A percentile compares a stretch with the other conserved stretches of the same genome.
Evolutionary conservation across 2,113 vertebrate species (phyloP).

Genomic region (Pipa parva): DNA sequence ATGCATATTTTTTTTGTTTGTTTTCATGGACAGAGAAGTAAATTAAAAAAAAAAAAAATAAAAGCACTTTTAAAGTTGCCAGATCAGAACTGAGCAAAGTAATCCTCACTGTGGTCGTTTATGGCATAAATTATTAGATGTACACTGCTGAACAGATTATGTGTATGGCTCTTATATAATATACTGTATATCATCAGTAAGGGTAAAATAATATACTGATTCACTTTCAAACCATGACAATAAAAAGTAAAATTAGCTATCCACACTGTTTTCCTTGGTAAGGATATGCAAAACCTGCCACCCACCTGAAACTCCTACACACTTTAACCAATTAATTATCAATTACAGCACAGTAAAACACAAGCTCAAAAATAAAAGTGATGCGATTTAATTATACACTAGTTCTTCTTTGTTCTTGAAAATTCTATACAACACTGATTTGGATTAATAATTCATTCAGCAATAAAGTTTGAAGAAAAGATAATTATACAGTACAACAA

Average conservation of each 20-base stretch:
- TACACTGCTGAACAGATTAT: no score
- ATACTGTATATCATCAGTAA: no score
- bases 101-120: no score
- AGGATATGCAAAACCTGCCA: constrained; percentile 51
- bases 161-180: no score
- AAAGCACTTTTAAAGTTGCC: not conserved
- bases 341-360: constrained; percentile 78
- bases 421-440: constrained; percentile 78
- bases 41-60: not conserved
- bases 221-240: no score
- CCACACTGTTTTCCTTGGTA: constrained; percentile 8
- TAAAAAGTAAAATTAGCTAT: constrained; percentile 11
- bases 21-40: not conserved
- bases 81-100: not conserved
- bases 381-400: constrained; percentile 77
- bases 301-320: constrained; percentile 63
- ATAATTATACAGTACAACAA: constrained; percentile 75
- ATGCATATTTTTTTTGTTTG: not conserved
- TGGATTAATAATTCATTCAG: constrained; percentile 83
- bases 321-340: constrained; percentile 77
- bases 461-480: constrained; percentile 74
- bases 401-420: constrained; percentile 69
- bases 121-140: no score
- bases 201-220: no score
- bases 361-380: constrained; percentile 73